Base-by-base conservation (phyloP, 2,888 invertebrate genomes). In the Lepidochrysops patricia region DNA sequence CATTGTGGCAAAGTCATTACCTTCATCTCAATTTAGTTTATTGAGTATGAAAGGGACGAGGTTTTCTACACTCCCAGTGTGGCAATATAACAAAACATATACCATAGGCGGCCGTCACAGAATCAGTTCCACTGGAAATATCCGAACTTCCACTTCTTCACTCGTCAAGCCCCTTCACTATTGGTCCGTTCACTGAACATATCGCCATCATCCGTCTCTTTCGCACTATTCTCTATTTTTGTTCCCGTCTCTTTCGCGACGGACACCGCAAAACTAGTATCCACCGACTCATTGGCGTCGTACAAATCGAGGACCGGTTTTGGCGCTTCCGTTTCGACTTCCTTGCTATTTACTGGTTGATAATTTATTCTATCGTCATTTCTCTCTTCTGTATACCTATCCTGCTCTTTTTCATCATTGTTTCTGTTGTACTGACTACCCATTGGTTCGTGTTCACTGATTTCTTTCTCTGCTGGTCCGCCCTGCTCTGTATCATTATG, bases 41-140 rank as follows among this genome's bases (percentile, higher is more conserved):
- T 0, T 9, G 1, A 7, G 5, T 9, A 2, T 9, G 43, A 19
- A 23, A 43, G 12, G 7, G 19, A 1, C 19, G 43, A 2, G 43
- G 19, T 43, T 43, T 19, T 43, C 43, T 43, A 23, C 6, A 43
- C 23, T 43, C 9, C 4, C 12, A 6, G 43, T 12, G 3, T 1
- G 37, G 9, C 19, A 13, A 19, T 43, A 43, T 43, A 43, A 43
- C 43, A 52, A 52, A 29, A 54, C 19, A 34, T 34, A 32, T 23
- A 48, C 58, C 49, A 57, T 35, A 35, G 61, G 66, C 61, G 60
- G 61, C 62, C 75, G 76, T 80, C 85, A 84, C 88, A 87, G 86
- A 86, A 84, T 87, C 85, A 84, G 75, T 77, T 79, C 82, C 82
- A 80, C 77, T 82, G 85, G 80, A 85, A 84, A 77, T 82, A 81